Base-by-base conservation (phyloP, 1,140 invertebrate species). In the Antheraea pernyi region DNA sequence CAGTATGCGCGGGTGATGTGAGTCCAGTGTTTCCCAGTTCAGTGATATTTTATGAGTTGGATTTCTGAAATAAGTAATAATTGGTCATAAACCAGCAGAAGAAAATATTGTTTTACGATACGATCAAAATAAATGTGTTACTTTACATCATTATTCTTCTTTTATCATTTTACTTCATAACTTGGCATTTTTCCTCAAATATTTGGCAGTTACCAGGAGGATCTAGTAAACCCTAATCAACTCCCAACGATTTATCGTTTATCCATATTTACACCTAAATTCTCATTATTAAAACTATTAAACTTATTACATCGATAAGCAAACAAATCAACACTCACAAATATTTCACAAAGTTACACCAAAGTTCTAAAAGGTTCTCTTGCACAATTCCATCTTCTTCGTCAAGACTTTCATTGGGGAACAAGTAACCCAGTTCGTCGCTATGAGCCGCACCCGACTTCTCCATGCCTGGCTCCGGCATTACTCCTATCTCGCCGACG, bases 341-440 rank as follows among this genome's bases (percentile, higher is more conserved):
- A 76, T 85, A 72, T 70, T 91, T 89, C 19, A 90, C 83, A 68
- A 91, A 91, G 70, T 86, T 86, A 0, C 81, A 78, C 89, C 89
- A 91, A 42, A 90, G 70, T 19, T 70, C 73, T 22, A 84, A 36
- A 22, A 91, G 42, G 18, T 77, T 72, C 0, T 73, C 66, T 60
- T 89, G 85, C n/a, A 85, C 81, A 9, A 63, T 67, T 6, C 72
- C 79, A 36, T 91, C 86, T 0, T 85, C 79, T 3, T 78, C 85
- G 3, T 82, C 72, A 4, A 86, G 59, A n/a, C 74, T 69, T 10
- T 62, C 68, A 0, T 78, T 79, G 11, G 22, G 72, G 65, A 91
- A 91, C 66, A 91, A 70, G 60, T 86, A 89, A 0, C 78, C 84
- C 59, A 91, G 70, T 61, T 91, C 89, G 39, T 91, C 89, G 3